A percentile compares a stretch with the other conserved stretches of the same genome.
Evolutionary conservation across 2,888 invertebrate genomes (phyloP).

Genomic region (Chrysolina americana): DNA sequence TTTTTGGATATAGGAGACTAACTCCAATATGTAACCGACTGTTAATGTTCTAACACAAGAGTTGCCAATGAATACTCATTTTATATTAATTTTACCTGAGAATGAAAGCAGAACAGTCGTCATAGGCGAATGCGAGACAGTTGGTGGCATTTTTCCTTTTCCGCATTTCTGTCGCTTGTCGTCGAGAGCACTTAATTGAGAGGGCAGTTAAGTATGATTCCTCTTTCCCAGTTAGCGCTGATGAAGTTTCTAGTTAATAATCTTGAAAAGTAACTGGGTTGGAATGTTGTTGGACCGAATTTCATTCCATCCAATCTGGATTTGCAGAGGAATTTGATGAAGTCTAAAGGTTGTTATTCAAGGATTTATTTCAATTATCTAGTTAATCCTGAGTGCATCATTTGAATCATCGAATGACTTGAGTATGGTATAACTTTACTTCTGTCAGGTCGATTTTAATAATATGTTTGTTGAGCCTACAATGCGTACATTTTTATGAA

Average conservation of each 20-base stretch:
- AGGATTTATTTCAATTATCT: background rate
- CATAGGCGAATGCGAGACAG: too few relatives aligned
- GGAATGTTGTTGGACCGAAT: conserved; percentile 19
- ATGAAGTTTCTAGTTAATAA: conserved; percentile 38
- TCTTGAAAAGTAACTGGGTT: conserved; percentile 18
- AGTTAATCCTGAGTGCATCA: background rate
- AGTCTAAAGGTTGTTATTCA: background rate
- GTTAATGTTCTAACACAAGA: too few relatives aligned
- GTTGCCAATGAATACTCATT: too few relatives aligned
- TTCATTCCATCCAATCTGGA: conserved; percentile 17
- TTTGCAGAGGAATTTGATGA: background rate
- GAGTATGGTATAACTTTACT: too few relatives aligned
- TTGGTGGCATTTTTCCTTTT: background rate
- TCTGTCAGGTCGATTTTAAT: too few relatives aligned
- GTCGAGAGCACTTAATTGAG: conserved; percentile 35
- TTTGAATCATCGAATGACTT: background rate
- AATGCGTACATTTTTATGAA: too few relatives aligned
- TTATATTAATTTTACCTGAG: too few relatives aligned
- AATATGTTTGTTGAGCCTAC: too few relatives aligned
- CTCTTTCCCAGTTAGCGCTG: conserved; percentile 38
- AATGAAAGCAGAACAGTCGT: too few relatives aligned
- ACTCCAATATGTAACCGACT: too few relatives aligned
- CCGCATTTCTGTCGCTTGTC: conserved; percentile 31
- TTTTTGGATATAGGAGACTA: too few relatives aligned
- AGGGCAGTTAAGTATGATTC: conserved; percentile 38